A percentile compares a stretch with the other conserved stretches of the same genome.
Evolutionary conservation across 2,888 invertebrate genomes (phyloP).

Genomic region (Leucophenga maculata): DNA sequence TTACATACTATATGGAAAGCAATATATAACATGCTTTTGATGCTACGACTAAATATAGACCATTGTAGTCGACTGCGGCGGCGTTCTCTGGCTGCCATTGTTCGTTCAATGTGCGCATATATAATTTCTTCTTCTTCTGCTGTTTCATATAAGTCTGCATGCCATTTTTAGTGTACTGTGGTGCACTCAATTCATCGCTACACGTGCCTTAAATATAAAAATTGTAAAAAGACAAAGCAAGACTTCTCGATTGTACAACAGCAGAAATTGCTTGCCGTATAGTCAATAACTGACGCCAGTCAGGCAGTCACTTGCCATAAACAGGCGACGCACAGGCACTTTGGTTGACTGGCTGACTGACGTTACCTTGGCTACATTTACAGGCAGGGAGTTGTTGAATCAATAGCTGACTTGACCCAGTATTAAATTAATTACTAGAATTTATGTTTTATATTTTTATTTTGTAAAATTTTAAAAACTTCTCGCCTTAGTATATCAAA

Average conservation of each 20-base stretch:
- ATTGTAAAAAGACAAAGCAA: too few relatives aligned
- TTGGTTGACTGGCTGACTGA: slow-evolving; percentile 6
- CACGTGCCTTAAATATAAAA: slow-evolving; percentile 17
- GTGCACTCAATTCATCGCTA: slow-evolving; percentile 6
- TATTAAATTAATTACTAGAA: neutral
- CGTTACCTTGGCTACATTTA: slow-evolving; percentile 3
- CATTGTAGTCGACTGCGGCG: neutral
- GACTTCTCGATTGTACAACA: neutral
- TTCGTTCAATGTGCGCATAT: slow-evolving; percentile 1
- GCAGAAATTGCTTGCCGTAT: neutral
- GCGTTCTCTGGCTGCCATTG: neutral
- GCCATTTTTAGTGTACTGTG: slow-evolving; percentile 2
- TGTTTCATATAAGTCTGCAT: neutral
- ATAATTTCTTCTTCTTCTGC: too few relatives aligned
- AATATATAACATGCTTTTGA: neutral
- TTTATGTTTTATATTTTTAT: slow-evolving; percentile 3
- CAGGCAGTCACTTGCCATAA: neutral
- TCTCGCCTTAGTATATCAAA: slow-evolving; percentile 50
- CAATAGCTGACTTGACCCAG: neutral
- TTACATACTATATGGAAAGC: slow-evolving; percentile 2
- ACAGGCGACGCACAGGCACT: neutral
- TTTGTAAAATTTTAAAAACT: neutral
- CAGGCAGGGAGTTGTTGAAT: neutral
- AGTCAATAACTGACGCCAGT: neutral
- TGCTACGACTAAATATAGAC: slow-evolving; percentile 9